Evolutionary conservation across 2,888 invertebrate species (phyloP), one percentile per base, ranked within the genome.

Genomic region (Corbicula japonica): DNA sequence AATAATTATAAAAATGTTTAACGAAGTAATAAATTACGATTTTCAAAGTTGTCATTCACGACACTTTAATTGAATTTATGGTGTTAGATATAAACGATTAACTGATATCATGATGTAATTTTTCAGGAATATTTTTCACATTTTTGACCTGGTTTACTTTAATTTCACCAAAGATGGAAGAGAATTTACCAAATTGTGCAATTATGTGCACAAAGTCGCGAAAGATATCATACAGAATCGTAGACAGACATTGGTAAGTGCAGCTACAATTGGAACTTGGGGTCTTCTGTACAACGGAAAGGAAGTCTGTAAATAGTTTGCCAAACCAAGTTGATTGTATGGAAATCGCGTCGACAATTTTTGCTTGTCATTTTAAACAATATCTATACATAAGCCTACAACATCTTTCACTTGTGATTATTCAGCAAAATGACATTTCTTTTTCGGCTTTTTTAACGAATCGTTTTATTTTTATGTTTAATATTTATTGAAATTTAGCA

Each of bases 221-320:
- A 85, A 89, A 34, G 86, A 88, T 3, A 83, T 91, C 32, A 90
- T 91, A 8, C 58, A 72, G n/a, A 81, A 83, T 54, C 74, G 90
- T 21, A 84, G 63, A 60, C 32, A 80, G 61, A 73, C 75, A 21
- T 46, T 90, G 79, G 89, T 89, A 72, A 76, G 61, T 69, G 28
- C 18, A 12, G 10, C 21, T n/a, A 48, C 4, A 48, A n/a, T n/a
- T n/a, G n/a, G n/a, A n/a, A n/a, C n/a, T n/a, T n/a, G n/a, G n/a
- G n/a, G n/a, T 48, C 6, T 18, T 18, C 48, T n/a, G 21, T 6
- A n/a, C 21, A 48, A 6, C 21, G 48, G n/a, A 48, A 21, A 12
- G 5, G 15, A 21, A n/a, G 21, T 48, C 21, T 48, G 4, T 5
- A 21, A 12, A 12, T n/a, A n/a, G n/a, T n/a, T 48, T 48, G 6